Percentiles rank a stretch among this genome's conserved stretches.
Conservation (phyloP, 2,113 vertebrate genomes). For the Myrmecobius fasciatus region DNA sequence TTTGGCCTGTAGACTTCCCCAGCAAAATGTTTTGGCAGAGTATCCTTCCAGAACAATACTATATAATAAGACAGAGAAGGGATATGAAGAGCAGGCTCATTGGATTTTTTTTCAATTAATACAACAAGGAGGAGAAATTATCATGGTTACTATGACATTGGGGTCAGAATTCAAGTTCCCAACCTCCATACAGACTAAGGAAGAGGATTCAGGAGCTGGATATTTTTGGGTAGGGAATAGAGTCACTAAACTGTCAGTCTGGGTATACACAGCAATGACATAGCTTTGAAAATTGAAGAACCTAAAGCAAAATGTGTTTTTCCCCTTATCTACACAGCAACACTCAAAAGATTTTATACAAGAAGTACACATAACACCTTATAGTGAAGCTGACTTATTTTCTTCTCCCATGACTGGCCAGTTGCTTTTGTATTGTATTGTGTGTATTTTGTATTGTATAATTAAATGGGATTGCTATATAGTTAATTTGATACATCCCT, state of each 20-base stretch:
- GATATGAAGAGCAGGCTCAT: not conserved
- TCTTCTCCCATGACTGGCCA: not conserved
- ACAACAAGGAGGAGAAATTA: conserved; percentile 13
- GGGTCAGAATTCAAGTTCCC: not conserved
- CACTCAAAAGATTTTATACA: not conserved
- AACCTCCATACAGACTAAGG: not conserved
- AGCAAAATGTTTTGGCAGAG: conserved; percentile 25
- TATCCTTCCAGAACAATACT: not conserved
- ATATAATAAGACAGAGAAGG: not conserved
- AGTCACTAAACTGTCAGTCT: not conserved
- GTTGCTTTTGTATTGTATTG: not conserved
- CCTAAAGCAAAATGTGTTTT: not conserved
- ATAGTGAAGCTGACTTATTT: not conserved
- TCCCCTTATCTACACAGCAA: not conserved
- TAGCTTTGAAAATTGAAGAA: not conserved
- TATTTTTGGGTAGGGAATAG: not conserved
- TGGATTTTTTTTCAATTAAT: not conserved
- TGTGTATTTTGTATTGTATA: not conserved
- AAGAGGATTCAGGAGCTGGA: not conserved
- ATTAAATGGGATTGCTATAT: not conserved
- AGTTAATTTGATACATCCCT: not conserved
- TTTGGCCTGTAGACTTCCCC: not conserved
- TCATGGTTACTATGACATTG: not conserved
- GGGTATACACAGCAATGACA: not conserved
- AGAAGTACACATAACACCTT: not conserved